These are phyloP conservation scores for Bicyclus anynana DNA, from an alignment of 1,140 invertebrate genomes.

Conservation along the genomic window DNA sequence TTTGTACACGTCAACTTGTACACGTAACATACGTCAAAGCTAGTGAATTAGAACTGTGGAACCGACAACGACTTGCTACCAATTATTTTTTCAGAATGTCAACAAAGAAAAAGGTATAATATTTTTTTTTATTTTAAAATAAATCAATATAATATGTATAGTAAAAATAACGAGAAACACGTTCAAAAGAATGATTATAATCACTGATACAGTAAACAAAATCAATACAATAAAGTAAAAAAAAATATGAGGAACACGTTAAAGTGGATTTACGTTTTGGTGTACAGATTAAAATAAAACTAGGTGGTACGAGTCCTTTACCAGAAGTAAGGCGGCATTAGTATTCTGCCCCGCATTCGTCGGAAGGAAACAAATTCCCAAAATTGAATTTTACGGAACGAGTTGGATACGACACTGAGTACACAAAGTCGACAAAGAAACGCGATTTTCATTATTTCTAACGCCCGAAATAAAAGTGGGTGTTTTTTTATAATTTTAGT, in stretches of 20 bases:
- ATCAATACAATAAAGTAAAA: no score
- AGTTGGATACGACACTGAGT: conserved; percentile 73
- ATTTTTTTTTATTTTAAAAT: no score
- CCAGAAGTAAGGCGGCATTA: conserved; percentile 54
- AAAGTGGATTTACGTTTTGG: not conserved
- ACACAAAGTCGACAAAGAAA: conserved; percentile 68
- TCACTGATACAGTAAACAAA: no score
- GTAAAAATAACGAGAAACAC: no score
- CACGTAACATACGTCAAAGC: no score
- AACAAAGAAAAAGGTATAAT: no score
- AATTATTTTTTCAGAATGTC: no score
- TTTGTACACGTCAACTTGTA: no score
- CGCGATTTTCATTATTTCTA: conserved; percentile 67
- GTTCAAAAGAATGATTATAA: no score
- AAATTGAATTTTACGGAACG: conserved; percentile 77
- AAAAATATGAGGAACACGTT: not conserved
- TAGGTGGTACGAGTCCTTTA: conserved; percentile 13
- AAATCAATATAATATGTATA: no score
- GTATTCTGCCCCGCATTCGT: conserved; percentile 65
- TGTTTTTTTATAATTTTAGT: not conserved
- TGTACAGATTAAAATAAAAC: conserved; percentile 6
- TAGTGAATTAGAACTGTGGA: no score
- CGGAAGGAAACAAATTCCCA: conserved; percentile 75
- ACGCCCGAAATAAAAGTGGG: conserved; percentile 2
- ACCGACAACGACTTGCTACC: no score